phyloP scores from a whole-genome alignment of 2,113 vertebrate genomes.

The Siniperca chuatsi region DNA sequence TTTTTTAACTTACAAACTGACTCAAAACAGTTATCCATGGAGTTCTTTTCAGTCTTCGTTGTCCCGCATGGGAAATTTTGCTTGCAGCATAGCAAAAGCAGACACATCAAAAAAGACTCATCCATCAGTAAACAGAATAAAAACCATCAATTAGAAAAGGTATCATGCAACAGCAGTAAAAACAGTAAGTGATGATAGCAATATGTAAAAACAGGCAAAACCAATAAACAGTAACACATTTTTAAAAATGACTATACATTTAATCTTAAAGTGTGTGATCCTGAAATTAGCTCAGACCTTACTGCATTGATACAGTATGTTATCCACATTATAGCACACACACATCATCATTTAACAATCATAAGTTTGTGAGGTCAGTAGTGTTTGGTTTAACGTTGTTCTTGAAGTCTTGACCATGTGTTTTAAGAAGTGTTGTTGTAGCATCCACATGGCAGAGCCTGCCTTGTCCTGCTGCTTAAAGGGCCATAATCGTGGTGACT shows the following conservation, averaged over 20 bases:
- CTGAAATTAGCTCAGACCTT: background rate
- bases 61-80: background rate
- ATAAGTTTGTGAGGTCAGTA: background rate
- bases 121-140: slow-evolving; percentile 14
- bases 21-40: background rate
- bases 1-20: background rate
- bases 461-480: slow-evolving; percentile 42
- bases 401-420: slow-evolving; percentile 7
- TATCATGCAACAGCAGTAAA: background rate
- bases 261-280: no score
- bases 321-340: background rate
- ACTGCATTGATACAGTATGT: background rate
- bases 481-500: slow-evolving; percentile 56
- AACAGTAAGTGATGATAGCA: slow-evolving; percentile 6
- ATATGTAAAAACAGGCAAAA: background rate
- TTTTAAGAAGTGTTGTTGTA: slow-evolving; percentile 11
- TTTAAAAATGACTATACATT: background rate
- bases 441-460: slow-evolving; percentile 6
- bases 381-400: background rate
- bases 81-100: background rate
- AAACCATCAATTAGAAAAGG: background rate
- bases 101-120: background rate
- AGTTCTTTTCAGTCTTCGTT: slow-evolving; percentile 8
- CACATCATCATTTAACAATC: background rate
- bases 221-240: background rate